Evolutionary conservation across 2,113 vertebrate genomes (phyloP).

Genomic region (Benitochromis conjunctus): DNA sequence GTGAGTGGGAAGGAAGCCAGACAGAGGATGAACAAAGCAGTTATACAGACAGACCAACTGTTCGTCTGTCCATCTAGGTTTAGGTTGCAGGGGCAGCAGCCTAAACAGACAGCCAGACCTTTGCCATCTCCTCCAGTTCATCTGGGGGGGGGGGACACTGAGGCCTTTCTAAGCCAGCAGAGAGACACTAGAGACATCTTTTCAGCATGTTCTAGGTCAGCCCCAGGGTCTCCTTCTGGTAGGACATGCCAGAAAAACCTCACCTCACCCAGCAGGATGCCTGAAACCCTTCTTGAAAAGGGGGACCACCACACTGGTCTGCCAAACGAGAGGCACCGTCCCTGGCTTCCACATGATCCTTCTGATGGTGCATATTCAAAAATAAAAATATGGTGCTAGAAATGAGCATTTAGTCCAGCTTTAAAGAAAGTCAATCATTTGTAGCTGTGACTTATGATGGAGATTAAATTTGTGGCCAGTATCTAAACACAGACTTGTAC

Average conservation of each 20-base stretch:
- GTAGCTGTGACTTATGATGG: not conserved
- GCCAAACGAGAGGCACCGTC: not conserved
- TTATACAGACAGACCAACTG: not conserved
- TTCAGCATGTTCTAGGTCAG: not conserved
- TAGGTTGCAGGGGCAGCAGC: not conserved
- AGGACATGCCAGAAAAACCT: accelerated
- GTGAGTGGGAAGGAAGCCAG: not conserved
- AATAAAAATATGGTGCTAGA: not conserved
- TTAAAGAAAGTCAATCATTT: not conserved
- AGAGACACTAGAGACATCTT: not conserved
- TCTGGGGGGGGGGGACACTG: accelerated
- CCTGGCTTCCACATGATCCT: not conserved
- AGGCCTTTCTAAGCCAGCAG: not conserved
- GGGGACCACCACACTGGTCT: not conserved
- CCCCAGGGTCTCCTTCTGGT: not conserved
- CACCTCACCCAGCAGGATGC: not conserved
- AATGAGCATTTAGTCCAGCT: not conserved
- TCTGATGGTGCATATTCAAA: not conserved
- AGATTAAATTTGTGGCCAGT: not conserved
- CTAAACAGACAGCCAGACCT: not conserved
- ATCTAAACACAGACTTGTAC: not conserved
- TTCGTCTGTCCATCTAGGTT: not conserved
- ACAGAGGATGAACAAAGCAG: not conserved
- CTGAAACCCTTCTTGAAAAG: not conserved
- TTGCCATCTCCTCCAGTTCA: not conserved